These are phyloP conservation scores for Chascanopsetta lugubris DNA, from an alignment of 2,113 vertebrate species.

Conservation along the genomic window DNA sequence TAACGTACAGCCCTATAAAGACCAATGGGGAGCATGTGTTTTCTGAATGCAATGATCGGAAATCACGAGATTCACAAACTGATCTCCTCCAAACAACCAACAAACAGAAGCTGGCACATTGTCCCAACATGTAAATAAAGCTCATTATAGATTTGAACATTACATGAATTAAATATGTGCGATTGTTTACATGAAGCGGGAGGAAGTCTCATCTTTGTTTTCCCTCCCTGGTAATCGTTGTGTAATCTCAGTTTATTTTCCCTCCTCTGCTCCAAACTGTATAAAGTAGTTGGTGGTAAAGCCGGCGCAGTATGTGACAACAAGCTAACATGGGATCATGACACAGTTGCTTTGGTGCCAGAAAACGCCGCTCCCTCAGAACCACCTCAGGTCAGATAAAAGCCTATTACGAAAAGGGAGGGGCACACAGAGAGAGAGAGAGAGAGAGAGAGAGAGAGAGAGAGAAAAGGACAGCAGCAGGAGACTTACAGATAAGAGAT, in stretches of 20 bases:
- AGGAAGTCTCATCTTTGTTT: not conserved
- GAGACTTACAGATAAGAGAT: conserved; percentile 35
- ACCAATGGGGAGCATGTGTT: not conserved
- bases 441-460: no score
- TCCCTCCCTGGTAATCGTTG: not conserved
- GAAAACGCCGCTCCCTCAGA: conserved; percentile 35
- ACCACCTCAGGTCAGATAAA: conserved; percentile 46
- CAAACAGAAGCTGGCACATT: not conserved
- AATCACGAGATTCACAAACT: not conserved
- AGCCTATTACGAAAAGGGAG: conserved; percentile 67
- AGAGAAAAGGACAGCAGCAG: conserved; percentile 14
- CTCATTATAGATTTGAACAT: not conserved
- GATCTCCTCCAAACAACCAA: not conserved
- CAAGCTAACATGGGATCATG: conserved; percentile 39
- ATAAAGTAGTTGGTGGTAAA: not conserved
- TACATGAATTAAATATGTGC: not conserved
- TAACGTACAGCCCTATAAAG: not conserved
- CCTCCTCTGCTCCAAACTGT: not conserved
- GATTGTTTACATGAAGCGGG: not conserved
- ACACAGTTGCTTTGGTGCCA: conserved; percentile 33
- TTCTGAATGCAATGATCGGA: not conserved
- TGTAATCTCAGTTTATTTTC: not conserved
- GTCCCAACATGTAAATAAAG: not conserved
- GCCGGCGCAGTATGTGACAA: conserved; percentile 12
- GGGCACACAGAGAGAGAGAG: conserved; percentile 17